Conservation (phyloP, 2,113 vertebrate genomes). For the Camelus dromedarius region DNA sequence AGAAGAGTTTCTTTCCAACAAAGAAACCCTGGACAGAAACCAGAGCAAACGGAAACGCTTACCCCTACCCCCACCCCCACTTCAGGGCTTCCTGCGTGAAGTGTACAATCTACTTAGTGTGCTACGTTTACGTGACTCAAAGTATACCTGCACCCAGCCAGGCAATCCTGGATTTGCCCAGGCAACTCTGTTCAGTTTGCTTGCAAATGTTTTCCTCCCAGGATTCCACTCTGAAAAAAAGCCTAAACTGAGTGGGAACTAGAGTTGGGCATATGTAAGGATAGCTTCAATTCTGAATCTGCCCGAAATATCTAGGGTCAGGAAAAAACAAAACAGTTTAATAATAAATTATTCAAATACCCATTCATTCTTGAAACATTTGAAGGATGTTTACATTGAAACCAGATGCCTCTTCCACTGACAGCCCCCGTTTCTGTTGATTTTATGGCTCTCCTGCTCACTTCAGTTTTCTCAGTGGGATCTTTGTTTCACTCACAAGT, state of each 20-base stretch:
- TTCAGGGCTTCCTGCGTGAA: not conserved
- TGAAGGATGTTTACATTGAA: conserved; percentile 77
- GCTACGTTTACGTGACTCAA: not conserved
- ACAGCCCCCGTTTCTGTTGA: conserved; percentile 71
- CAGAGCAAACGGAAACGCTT: not conserved
- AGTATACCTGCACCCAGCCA: not conserved
- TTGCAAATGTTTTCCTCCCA: not conserved
- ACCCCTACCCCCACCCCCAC: not conserved
- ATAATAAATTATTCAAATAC: conserved; percentile 74
- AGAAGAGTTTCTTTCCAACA: not conserved
- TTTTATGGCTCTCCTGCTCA: conserved; percentile 78
- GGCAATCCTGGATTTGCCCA: not conserved
- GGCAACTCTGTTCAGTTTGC: not conserved
- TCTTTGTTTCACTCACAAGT: conserved; percentile 82
- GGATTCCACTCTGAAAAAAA: not conserved
- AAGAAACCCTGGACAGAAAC: not conserved
- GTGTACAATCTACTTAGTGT: not conserved
- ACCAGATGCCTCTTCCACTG: conserved; percentile 39
- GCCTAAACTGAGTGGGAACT: not conserved
- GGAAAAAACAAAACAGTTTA: conserved; percentile 11
- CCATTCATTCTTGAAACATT: conserved; percentile 74
- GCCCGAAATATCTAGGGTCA: not conserved
- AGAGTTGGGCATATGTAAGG: not conserved
- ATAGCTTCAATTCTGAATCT: conserved; percentile 10
- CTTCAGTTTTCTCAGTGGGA: conserved; percentile 76